Conservation (phyloP, 2,888 invertebrate genomes). For the Agrilus cyanescens region DNA sequence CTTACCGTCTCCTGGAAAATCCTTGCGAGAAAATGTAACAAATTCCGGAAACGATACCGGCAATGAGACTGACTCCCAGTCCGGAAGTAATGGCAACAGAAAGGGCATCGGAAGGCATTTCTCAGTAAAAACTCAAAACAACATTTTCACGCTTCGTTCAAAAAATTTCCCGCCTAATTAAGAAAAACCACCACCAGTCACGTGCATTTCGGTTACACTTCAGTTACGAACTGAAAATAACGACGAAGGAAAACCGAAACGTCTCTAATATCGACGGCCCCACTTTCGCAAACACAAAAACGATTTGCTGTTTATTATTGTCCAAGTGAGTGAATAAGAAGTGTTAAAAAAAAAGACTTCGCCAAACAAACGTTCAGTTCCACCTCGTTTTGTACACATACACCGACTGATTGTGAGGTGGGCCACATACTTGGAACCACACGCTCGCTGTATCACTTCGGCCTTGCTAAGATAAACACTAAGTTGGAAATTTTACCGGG, state of each 20-base stretch:
- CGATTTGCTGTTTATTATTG: too few relatives aligned
- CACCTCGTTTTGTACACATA: slow-evolving; percentile 4
- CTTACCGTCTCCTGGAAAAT: slow-evolving; percentile 44
- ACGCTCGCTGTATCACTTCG: slow-evolving; percentile 11
- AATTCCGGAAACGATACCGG: slow-evolving; percentile 57
- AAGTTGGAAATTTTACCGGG: slow-evolving; percentile 11
- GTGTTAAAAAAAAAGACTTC: slow-evolving; percentile 5
- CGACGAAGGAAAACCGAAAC: too few relatives aligned
- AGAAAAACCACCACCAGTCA: background rate
- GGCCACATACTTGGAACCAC: slow-evolving; percentile 7
- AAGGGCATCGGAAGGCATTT: slow-evolving; percentile 43
- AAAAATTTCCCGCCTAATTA: background rate
- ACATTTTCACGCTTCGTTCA: background rate
- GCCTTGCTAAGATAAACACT: slow-evolving; percentile 16
- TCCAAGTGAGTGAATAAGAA: background rate
- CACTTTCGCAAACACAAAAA: too few relatives aligned
- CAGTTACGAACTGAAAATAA: too few relatives aligned
- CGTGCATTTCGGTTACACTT: background rate
- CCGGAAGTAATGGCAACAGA: slow-evolving; percentile 44
- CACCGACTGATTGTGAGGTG: too few relatives aligned
- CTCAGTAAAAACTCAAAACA: slow-evolving; percentile 2
- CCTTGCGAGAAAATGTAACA: slow-evolving; percentile 50
- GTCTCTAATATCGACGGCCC: too few relatives aligned
- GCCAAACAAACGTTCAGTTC: slow-evolving; percentile 9
- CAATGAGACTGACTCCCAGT: slow-evolving; percentile 51